These are phyloP conservation scores for Trachelus troglodyta DNA, from an alignment of 2,888 invertebrate genomes.

Conservation along the genomic window DNA sequence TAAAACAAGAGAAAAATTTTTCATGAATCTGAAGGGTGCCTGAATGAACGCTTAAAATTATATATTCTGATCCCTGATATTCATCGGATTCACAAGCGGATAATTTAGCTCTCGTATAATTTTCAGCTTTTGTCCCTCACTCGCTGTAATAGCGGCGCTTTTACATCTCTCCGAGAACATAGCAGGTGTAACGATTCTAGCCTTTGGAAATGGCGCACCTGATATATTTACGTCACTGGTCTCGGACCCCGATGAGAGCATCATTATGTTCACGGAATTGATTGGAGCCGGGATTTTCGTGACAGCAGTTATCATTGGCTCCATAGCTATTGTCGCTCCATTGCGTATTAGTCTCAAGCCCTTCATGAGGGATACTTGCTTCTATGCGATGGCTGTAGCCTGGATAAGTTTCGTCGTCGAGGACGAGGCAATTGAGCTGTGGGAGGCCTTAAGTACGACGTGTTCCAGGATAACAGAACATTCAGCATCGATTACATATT, in stretches of 20 bases:
- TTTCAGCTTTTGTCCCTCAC: constrained; percentile 70
- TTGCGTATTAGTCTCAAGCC: constrained; percentile 62
- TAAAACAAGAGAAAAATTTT: background rate
- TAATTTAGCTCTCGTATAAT: constrained; percentile 9
- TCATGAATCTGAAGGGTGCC: background rate
- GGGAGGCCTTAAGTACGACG: constrained; percentile 66
- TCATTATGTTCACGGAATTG: constrained; percentile 64
- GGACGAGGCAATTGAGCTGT: constrained; percentile 64
- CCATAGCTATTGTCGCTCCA: constrained; percentile 69
- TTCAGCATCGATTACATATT: background rate
- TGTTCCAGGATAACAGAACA: background rate
- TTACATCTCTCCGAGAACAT: constrained; percentile 69
- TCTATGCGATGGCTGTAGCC: constrained; percentile 64
- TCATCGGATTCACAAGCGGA: background rate
- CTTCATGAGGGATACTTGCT: constrained; percentile 53
- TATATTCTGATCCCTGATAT: background rate
- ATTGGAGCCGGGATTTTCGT: constrained; percentile 74
- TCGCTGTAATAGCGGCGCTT: constrained; percentile 66
- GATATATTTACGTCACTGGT: constrained; percentile 75
- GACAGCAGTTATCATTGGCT: constrained; percentile 71
- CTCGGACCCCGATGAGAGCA: constrained; percentile 64
- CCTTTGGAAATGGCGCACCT: constrained; percentile 78
- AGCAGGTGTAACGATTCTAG: constrained; percentile 77
- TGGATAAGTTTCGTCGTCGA: constrained; percentile 68
- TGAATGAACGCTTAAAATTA: background rate